A percentile compares a stretch with the other conserved stretches of the same genome.
Conservation (phyloP, 2,797 vertebrate species). For the Rhinogobio ventralis region DNA sequence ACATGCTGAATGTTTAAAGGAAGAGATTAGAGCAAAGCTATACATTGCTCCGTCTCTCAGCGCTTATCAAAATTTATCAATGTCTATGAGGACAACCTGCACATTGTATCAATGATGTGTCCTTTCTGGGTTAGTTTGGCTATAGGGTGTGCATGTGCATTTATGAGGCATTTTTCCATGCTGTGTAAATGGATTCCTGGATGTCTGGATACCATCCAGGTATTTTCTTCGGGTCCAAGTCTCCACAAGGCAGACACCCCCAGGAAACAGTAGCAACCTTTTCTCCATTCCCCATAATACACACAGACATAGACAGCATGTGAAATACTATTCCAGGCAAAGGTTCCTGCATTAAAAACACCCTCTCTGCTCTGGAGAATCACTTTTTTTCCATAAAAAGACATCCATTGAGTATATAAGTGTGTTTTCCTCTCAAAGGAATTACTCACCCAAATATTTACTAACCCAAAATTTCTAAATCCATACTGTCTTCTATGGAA, state of each 20-base stretch:
- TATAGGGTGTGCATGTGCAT: conserved; percentile 21
- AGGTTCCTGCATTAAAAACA: not conserved
- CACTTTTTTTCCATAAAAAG: not conserved
- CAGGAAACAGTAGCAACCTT: conserved; percentile 22
- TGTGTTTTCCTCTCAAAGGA: not conserved
- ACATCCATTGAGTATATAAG: not conserved
- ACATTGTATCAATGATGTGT: not conserved
- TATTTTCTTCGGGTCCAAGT: conserved; percentile 44
- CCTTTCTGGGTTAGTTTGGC: conserved; percentile 34
- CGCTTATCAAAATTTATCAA: not conserved
- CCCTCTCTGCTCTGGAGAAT: not conserved
- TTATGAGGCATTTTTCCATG: conserved; percentile 20
- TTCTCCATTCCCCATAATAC: not conserved
- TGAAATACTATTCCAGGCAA: conserved; percentile 19
- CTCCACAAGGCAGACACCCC: conserved; percentile 30
- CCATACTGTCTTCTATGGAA: not conserved
- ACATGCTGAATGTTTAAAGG: not conserved
- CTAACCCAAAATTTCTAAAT: not conserved
- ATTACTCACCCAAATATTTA: conserved; percentile 1
- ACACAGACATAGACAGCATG: conserved; percentile 8
- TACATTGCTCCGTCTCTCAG: not conserved
- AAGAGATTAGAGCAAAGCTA: conserved; percentile 6
- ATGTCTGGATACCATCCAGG: conserved; percentile 40
- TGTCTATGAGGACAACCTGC: not conserved
- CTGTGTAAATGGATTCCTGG: conserved; percentile 43